Conservation (phyloP, 2,888 invertebrate genomes). For the Odontothrips loti region DNA sequence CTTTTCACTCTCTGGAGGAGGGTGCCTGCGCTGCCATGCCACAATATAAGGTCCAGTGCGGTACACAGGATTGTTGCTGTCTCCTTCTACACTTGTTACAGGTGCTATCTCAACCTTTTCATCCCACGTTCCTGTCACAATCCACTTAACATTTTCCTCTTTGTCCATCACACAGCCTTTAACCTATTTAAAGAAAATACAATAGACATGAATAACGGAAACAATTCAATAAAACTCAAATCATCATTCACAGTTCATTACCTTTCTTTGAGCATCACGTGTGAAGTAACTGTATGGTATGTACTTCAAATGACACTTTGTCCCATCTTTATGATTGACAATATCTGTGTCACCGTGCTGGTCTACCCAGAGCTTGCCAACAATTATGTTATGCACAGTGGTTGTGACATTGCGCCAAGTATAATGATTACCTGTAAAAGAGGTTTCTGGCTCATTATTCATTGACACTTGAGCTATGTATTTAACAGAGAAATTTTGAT, state of each 20-base stretch:
- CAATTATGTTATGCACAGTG: slow-evolving; percentile 99
- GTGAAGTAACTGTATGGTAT: slow-evolving; percentile 98
- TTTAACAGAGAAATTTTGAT: not conserved
- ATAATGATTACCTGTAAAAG: slow-evolving; percentile 71
- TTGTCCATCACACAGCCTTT: slow-evolving; percentile 60
- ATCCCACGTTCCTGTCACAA: slow-evolving; percentile 89
- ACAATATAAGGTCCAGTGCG: slow-evolving; percentile 82
- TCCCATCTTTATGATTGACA: slow-evolving; percentile 79
- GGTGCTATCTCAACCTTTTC: slow-evolving; percentile 89
- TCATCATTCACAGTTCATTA: slow-evolving; percentile 42
- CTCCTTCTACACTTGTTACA: slow-evolving; percentile 67
- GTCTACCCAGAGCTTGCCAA: slow-evolving; percentile 99
- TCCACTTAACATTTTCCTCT: slow-evolving; percentile 58
- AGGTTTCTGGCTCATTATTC: not conserved
- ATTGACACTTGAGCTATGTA: too few species aligned
- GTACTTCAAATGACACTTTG: slow-evolving; percentile 95
- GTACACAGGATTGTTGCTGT: slow-evolving; percentile 77
- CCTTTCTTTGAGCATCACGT: slow-evolving; percentile 85
- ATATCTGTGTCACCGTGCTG: slow-evolving; percentile 99
- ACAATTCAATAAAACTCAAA: not conserved
- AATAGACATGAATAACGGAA: not conserved
- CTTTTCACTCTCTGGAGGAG: slow-evolving; percentile 63
- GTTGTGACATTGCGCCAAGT: slow-evolving; percentile 98
- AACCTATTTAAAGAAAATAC: slow-evolving; percentile 53
- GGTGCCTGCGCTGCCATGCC: slow-evolving; percentile 81